phyloP scores from a whole-genome alignment of 1,140 invertebrate genomes.

The Caenorhabditis briggsae region DNA sequence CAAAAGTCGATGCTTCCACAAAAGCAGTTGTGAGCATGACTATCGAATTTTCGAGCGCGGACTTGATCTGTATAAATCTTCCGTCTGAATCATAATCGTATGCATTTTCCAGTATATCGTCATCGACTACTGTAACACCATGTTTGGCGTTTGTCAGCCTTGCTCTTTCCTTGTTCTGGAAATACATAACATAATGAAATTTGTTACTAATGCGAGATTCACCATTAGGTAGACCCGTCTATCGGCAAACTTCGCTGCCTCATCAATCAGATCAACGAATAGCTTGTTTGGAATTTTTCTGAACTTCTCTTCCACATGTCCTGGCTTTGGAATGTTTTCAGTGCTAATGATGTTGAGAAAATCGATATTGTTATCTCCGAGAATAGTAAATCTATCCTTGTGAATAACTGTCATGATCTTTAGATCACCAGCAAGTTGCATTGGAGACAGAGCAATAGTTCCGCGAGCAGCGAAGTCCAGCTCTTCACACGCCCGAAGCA shows the following conservation, averaged over 20 bases:
- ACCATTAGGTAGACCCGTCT: not conserved
- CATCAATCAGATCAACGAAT: conserved; percentile 30
- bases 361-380: conserved; percentile 17
- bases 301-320: conserved; percentile 16
- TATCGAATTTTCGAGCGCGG: not conserved
- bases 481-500: conserved; percentile 25
- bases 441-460: not conserved
- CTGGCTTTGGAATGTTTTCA: conserved; percentile 20
- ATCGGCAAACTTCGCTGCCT: conserved; percentile 35
- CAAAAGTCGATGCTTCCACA: conserved; percentile 35
- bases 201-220: too few relatives aligned
- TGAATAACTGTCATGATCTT: conserved; percentile 23
- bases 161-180: conserved; percentile 21
- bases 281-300: conserved; percentile 6
- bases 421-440: conserved; percentile 13
- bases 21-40: not conserved
- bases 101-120: not conserved
- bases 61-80: not conserved
- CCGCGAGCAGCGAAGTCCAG: conserved; percentile 41
- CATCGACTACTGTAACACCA: not conserved
- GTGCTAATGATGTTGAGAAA: conserved; percentile 2
- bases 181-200: not conserved
- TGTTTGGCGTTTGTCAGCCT: not conserved
- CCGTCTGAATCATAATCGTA: conserved; percentile 33
- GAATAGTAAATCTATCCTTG: not conserved